phyloP scores from a whole-genome alignment of 2,888 invertebrate species.

The Lasioglossum figueresi region DNA sequence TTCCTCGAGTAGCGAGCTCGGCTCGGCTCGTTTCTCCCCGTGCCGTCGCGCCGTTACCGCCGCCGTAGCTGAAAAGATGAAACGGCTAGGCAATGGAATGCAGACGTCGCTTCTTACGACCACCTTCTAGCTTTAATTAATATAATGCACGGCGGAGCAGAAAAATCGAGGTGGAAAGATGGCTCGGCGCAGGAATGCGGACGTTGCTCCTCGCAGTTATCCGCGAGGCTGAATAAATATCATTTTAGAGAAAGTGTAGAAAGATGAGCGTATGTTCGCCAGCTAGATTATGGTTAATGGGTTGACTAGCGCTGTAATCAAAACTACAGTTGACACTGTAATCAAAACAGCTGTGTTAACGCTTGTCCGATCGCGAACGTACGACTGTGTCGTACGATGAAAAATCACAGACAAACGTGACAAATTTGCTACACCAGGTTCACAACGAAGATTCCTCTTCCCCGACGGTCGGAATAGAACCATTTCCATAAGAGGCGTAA shows the following conservation, averaged over 20 bases:
- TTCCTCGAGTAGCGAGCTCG: neutral
- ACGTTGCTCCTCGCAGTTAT: neutral
- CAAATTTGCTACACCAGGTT: neutral
- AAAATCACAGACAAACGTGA: neutral
- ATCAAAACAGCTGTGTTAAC: neutral
- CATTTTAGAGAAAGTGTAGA: neutral
- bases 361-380: neutral
- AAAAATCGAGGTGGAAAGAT: neutral
- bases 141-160: neutral
- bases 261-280: neutral
- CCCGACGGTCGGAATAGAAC: constrained; percentile 20
- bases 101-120: neutral
- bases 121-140: neutral
- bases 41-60: neutral
- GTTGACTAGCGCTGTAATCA: neutral
- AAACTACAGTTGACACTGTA: neutral
- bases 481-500: constrained; percentile 16
- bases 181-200: neutral
- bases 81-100: neutral
- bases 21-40: neutral
- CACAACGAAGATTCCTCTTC: neutral
- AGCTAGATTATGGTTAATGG: neutral
- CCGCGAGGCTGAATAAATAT: neutral
- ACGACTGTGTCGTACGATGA: neutral
- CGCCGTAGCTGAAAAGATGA: neutral